These are phyloP conservation scores for Pygocentrus nattereri DNA, from an alignment of 2,797 vertebrate species.

Conservation along the genomic window DNA sequence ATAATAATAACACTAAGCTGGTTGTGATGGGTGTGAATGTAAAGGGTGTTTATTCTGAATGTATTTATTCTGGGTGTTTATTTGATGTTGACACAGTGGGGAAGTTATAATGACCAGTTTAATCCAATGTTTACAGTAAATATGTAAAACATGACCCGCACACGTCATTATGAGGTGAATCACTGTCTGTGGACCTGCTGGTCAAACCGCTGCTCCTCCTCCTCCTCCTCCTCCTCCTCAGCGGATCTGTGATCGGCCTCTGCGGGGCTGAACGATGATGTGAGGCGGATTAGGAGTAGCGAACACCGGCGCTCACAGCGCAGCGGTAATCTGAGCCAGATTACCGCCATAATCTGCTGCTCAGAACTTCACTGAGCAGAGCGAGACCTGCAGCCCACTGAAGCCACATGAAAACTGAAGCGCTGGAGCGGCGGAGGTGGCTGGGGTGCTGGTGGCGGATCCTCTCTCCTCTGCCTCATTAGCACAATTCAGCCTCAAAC, in stretches of 20 bases:
- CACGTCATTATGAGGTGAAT: not conserved
- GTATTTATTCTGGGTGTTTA: no score
- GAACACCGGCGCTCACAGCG: constrained; percentile 26
- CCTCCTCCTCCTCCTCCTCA: not conserved
- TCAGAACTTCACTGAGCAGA: constrained; percentile 20
- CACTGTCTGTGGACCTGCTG: not conserved
- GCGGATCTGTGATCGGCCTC: constrained; percentile 44
- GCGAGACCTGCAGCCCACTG: no score
- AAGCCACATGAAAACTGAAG: no score
- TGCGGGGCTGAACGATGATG: constrained; percentile 44
- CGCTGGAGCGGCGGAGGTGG: no score
- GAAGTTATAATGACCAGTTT: no score
- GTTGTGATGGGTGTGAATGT: no score
- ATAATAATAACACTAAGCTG: no score
- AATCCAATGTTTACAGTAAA: no score
- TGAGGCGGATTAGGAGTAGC: constrained; percentile 54
- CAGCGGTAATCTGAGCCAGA: constrained; percentile 57
- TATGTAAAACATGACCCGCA: no score
- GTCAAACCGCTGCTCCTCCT: not conserved
- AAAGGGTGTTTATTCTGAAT: no score
- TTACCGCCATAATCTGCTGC: constrained; percentile 56
- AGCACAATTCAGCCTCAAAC: constrained; percentile 47
- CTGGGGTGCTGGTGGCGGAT: no score
- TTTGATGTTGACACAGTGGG: no score
- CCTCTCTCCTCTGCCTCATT: constrained; percentile 14